Evolutionary conservation across 2,888 invertebrate species (phyloP), one percentile per base, ranked within the genome.

Genomic region (Celastrina argiolus): DNA sequence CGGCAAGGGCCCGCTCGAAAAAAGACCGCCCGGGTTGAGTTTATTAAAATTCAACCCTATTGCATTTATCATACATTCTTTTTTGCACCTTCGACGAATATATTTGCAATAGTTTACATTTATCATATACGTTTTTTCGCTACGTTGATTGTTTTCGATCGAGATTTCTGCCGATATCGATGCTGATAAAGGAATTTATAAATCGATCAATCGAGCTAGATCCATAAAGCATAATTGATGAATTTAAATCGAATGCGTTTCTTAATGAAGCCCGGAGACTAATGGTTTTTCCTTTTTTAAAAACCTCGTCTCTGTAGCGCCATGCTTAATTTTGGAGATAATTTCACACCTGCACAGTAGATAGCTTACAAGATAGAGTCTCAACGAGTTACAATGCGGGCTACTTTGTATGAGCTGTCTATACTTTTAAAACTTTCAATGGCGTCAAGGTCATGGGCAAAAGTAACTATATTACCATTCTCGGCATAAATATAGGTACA

Each of bases 21-120:
- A 91, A 91, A 81, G 88, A 87, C 91, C 91, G 85, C 91, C 91
- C 85, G 86, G 81, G 81, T 81, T 79, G 89, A 77, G 79, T 83
- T 78, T 78, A 87, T 88, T 86, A 83, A 83, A 85, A 87, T 85
- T 78, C 81, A 77, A 83, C 80, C 85, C 87, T 89, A 88, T 88
- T 85, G 85, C 83, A 81, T 87, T 87, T 87, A 84, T 77, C 82
- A 85, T 86, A 86, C 86, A 86, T 85, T 86, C 81, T 87, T 91
- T 91, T 91, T 91, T 91, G 89, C 90, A 88, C 87, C 85, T 87
- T 69, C 26, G 28, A 70, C 66, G 83, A 79, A 87, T 86, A 81
- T 78, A 85, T 90, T 89, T 85, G 84, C 84, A 86, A 87, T 84
- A 81, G 71, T 76, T 73, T 73, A 71, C 71, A 74, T 75, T 76